phyloP scores from a whole-genome alignment of 37 sponge, comb jelly and placozoan genomes.

The Eunapius fragilis region DNA sequence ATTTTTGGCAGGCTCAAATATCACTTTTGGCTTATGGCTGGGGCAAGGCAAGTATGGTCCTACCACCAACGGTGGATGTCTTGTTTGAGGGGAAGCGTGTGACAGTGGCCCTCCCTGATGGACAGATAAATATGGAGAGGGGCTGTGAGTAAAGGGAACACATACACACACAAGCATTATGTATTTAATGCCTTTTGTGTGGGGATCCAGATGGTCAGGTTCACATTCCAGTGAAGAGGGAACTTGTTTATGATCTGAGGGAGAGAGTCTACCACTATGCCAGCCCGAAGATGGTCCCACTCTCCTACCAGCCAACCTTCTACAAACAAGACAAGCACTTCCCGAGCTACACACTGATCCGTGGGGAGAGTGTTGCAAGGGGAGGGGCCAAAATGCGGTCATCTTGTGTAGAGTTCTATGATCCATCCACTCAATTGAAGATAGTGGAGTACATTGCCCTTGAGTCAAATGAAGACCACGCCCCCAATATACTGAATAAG shows the following conservation, averaged over 20 bases:
- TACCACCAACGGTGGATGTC: neutral
- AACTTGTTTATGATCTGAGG: slow-evolving; percentile 17
- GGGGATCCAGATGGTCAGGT: slow-evolving; percentile 10
- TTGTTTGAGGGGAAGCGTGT: neutral
- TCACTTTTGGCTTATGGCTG: neutral
- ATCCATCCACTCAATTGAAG: neutral
- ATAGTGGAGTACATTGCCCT: neutral
- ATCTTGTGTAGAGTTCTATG: neutral
- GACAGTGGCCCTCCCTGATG: neutral
- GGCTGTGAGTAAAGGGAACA: neutral
- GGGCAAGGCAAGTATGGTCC: neutral
- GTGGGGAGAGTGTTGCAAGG: neutral
- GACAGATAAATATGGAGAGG: neutral
- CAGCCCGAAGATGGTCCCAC: neutral
- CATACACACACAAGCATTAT: neutral
- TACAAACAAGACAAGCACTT: neutral
- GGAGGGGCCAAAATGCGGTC: neutral
- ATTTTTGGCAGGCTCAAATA: neutral
- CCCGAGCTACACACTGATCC: neutral
- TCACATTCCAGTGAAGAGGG: slow-evolving; percentile 3
- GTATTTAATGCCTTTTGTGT: too few species aligned
- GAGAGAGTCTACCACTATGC: slow-evolving; percentile 13
- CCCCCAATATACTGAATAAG: neutral
- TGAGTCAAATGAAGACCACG: neutral
- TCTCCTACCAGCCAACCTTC: neutral